Base-by-base conservation (phyloP, 2,888 invertebrate species). In the Epinotia nisella region DNA sequence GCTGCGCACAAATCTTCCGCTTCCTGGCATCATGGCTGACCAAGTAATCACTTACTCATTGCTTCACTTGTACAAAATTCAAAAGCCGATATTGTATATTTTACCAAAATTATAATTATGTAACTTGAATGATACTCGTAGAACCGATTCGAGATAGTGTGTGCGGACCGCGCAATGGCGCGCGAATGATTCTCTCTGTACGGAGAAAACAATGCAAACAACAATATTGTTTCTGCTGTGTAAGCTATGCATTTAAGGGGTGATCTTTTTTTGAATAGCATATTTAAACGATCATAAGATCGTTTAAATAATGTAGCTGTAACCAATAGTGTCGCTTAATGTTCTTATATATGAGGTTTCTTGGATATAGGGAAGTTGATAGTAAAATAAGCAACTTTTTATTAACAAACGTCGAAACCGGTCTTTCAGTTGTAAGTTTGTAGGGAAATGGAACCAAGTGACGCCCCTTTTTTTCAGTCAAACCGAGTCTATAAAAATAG, bases 191-290 rank as follows among this genome's bases (percentile, higher is more conserved):
- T 81, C 81, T 80, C 85, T 81, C 81, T 80, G 84, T 83, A 87
- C 89, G 81, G 88, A 88, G 86, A 87, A 84, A 87, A 87, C 88
- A 90, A 87, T 85, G 39, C 62, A 90, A 91, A 92, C 92, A 92
- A 90, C 90, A 86, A 87, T 88, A 87, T 89, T 91, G 86, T 87
- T 87, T 81, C 83, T n/a, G n/a, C 81, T 83, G 80, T 78, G 75
- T 78, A 76, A 78, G 21, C 81, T 78, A 64, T 53, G 55, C 29
- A 76, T 76, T 76, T 81, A 78, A 87, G 86, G 82, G 89, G 87
- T 79, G 82, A 77, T 78, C 74, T 76, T 74, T 64, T 69, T 64
- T 56, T 62, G n/a, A 51, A 21, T n/a, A 24, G 3, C 13, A 45
- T 11, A 15, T 17, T 29, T 29, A 58, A 58, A 7, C 7, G 7